Evolutionary conservation across 1,140 invertebrate genomes (phyloP), one percentile per base, ranked within the genome.

Genomic region (Drosophila miranda): DNA sequence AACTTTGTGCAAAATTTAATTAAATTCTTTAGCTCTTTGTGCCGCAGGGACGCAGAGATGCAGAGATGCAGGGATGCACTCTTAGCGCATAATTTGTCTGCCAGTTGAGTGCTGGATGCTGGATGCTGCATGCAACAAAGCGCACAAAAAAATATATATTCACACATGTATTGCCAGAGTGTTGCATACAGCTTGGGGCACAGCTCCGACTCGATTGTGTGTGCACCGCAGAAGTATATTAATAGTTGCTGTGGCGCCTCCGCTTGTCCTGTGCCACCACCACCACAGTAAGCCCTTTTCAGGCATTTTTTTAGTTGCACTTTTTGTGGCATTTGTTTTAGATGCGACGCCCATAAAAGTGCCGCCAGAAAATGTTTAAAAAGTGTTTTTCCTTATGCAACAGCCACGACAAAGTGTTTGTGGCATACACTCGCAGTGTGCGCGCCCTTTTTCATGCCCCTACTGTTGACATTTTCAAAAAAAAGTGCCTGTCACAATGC

Each of bases 1-100:
- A 75, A 66, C 60, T 75, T 54, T 75, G 62, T 45, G 41, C 50
- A 73, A 52, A 81, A 86, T 81, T 84, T 86, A 84, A 86, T 84
- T 86, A 84, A 84, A 84, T 77, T 81, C 75, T 63, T 77, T 42
- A 74, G 73, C 73, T 69, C 73, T 86, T 84, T 74, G 64, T 70
- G 74, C 78, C 78, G 68, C 78, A 82, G 68, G 54, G 71, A 56
- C 4, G 11, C 34, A 70, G 64, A 66, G 73, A 67, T 61, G 62
- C 78, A 78, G 62, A 66, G 73, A 73, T 61, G 62, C 78, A 78
- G 62, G 51, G 58, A 49, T 70, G 67, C 54, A 74, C 50, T 44
- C 68, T 82, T 82, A 71, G 63, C 76, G 80, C 76, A 84, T 86
- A 77, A 86, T 84, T 80, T 80, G 72, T 83, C 71, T 79, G 28